Conservation (phyloP, 2,797 vertebrate genomes). For the Leontocebus nigricollis region DNA sequence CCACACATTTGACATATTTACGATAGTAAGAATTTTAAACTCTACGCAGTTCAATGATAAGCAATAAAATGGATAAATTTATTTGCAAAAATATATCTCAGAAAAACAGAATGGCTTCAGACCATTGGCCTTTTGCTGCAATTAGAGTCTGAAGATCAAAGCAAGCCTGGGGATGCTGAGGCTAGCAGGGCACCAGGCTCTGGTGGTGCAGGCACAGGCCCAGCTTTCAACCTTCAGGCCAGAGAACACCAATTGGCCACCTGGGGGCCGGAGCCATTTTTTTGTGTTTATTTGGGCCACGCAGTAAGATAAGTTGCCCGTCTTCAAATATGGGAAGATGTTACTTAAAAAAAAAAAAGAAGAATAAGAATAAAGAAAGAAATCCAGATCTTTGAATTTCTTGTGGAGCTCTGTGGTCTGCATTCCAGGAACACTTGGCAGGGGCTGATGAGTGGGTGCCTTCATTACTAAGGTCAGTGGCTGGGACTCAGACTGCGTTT, state of each 20-base stretch:
- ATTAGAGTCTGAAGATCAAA: background rate
- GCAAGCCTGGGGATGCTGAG: background rate
- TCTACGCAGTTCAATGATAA: background rate
- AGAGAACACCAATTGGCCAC: background rate
- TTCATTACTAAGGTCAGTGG: background rate
- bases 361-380: no score
- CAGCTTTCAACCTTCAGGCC: no score
- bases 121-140: background rate
- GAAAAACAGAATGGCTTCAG: background rate
- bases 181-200: background rate
- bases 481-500: background rate
- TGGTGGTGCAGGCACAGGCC: background rate
- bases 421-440: background rate
- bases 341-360: background rate
- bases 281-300: background rate
- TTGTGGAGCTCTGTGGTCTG: background rate
- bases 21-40: background rate
- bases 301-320: background rate
- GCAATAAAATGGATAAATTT: background rate
- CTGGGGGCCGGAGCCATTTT: background rate
- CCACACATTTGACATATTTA: background rate
- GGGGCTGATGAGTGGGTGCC: background rate
- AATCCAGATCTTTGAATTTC: background rate
- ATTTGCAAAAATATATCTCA: background rate
- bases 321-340: background rate